These are phyloP conservation scores for Capitulum mitella DNA, from an alignment of 2,888 invertebrate genomes.

Conservation along the genomic window DNA sequence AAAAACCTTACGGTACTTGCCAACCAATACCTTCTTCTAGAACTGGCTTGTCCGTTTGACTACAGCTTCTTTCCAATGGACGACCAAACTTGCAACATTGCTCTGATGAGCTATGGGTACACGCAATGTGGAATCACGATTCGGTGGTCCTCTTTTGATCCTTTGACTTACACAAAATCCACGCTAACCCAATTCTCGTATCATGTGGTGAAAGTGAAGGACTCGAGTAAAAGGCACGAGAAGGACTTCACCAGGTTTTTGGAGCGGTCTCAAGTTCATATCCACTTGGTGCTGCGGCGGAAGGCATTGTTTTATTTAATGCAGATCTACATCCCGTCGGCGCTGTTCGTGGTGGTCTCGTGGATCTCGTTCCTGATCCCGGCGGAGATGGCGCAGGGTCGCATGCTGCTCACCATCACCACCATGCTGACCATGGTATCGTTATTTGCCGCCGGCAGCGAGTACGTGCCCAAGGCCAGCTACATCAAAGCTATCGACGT, in stretches of 20 bases:
- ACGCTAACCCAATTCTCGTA: background rate
- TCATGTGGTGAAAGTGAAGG: background rate
- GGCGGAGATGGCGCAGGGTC: constrained; percentile 57
- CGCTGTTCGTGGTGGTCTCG: constrained; percentile 57
- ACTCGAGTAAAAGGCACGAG: background rate
- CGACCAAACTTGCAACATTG: background rate
- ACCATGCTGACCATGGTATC: constrained; percentile 57
- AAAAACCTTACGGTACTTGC: background rate
- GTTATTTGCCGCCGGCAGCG: constrained; percentile 58
- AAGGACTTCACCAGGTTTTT: background rate
- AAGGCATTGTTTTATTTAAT: constrained; percentile 57
- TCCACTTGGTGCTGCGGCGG: constrained; percentile 46
- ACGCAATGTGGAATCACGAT: background rate
- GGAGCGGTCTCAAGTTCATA: constrained; percentile 46
- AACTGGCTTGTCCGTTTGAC: background rate
- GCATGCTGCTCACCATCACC: too few species aligned
- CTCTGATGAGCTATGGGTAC: background rate
- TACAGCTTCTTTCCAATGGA: background rate
- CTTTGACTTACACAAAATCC: background rate
- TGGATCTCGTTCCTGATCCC: constrained; percentile 61
- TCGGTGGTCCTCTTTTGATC: background rate
- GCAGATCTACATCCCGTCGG: constrained; percentile 57
- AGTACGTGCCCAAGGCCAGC: background rate
- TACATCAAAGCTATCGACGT: constrained; percentile 12
- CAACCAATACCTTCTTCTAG: background rate